A percentile compares a stretch with the other conserved stretches of the same genome.
Conservation (phyloP, 92 coral and sea anemone species). For the Muricea muricata region DNA sequence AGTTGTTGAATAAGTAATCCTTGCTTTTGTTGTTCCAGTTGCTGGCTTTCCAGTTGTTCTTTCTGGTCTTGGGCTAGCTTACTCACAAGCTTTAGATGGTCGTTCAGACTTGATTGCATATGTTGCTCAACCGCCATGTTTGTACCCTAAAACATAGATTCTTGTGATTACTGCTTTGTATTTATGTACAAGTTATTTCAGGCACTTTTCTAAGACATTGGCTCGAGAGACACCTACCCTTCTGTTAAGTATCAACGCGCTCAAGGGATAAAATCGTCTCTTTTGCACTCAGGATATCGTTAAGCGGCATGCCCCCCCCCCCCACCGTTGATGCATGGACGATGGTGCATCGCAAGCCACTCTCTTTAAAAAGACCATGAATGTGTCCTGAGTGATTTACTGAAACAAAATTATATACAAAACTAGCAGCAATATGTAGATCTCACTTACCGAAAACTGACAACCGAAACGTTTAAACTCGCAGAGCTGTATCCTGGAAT, state of each 20-base stretch:
- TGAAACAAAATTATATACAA: no score
- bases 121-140: not conserved
- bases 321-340: no score
- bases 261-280: no score
- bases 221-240: no score
- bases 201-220: no score
- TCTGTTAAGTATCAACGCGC: no score
- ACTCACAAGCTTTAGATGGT: conserved; percentile 19
- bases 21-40: conserved; percentile 75
- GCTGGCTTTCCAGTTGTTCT: conserved; percentile 77
- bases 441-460: conserved; percentile 7
- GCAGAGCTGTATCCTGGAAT: not conserved
- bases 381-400: no score
- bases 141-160: not conserved
- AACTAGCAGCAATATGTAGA: no score
- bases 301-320: no score
- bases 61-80: conserved; percentile 43
- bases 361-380: no score
- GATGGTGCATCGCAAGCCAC: no score
- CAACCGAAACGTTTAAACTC: conserved; percentile 29
- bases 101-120: conserved; percentile 12
- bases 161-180: not conserved
- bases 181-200: not conserved
- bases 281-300: no score
- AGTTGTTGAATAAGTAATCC: conserved; percentile 79